phyloP scores from a whole-genome alignment of 2,888 invertebrate species.

The Criorhina ranunculi region DNA sequence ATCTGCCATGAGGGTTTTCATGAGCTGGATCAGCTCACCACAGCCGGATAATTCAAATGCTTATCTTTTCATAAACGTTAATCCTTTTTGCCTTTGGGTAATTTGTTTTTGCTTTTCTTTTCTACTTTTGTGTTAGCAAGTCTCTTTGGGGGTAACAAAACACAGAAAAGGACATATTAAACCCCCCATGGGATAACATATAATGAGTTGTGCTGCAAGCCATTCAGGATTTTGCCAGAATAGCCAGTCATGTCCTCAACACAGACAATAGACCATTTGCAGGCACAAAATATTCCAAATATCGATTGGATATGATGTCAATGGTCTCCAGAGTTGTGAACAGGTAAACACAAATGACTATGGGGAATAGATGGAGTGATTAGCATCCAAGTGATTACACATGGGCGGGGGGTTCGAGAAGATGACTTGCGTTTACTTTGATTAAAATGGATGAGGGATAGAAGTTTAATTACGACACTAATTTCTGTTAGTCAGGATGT shows the following conservation, averaged over 20 bases:
- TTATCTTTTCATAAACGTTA: not conserved
- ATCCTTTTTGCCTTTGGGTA: constrained; percentile 16
- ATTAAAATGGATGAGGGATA: constrained; percentile 21
- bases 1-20: not conserved
- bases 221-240: constrained; percentile 6
- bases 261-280: constrained; percentile 21
- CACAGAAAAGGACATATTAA: not conserved
- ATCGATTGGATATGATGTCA: constrained; percentile 34
- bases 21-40: not conserved
- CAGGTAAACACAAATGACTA: constrained; percentile 1
- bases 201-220: constrained; percentile 16
- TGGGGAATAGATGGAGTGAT: not conserved
- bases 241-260: not conserved
- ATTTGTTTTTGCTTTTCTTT: not conserved
- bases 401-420: not conserved
- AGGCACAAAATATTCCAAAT: not conserved
- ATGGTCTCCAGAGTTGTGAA: not conserved
- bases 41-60: constrained; percentile 2
- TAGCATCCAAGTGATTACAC: constrained; percentile 1
- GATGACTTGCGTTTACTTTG: constrained; percentile 8
- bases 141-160: not conserved
- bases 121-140: not conserved
- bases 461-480: constrained; percentile 24
- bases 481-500: constrained; percentile 7
- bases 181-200: constrained; percentile 11